Evolutionary conservation across 2,113 vertebrate genomes (phyloP).

Genomic region (Sorex araneus): DNA sequence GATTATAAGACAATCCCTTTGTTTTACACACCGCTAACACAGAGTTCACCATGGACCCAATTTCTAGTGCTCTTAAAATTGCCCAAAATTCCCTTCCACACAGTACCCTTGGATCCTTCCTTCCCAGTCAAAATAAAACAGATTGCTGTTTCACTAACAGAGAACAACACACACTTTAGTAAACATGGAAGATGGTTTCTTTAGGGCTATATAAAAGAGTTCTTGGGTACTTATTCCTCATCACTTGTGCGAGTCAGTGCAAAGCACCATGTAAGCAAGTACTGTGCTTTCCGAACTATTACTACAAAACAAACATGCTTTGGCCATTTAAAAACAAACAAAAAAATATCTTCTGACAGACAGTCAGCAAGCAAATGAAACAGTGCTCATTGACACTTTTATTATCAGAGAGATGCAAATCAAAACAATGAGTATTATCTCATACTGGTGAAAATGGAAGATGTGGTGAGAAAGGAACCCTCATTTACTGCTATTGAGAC

Average conservation of each 20-base stretch:
- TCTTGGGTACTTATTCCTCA: not conserved
- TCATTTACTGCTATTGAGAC: no score
- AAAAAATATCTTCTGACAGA: no score
- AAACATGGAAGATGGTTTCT: not conserved
- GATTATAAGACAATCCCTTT: not conserved
- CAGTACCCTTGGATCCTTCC: not conserved
- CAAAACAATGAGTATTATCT: no score
- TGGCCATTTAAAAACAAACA: not conserved
- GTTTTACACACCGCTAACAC: constrained; percentile 3
- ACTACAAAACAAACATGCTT: constrained; percentile 7
- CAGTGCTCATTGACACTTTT: no score
- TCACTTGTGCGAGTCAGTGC: not conserved
- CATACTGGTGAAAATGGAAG: no score
- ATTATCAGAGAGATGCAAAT: no score
- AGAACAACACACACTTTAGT: not conserved
- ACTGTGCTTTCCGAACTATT: not conserved
- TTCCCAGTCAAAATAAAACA: constrained; percentile 30
- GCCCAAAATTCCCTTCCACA: not conserved
- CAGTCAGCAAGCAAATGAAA: no score
- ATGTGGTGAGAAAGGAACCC: no score
- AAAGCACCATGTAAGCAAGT: not conserved
- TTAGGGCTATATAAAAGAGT: not conserved
- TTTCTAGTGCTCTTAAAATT: not conserved
- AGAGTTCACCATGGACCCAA: not conserved
- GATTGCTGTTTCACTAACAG: constrained; percentile 14